Evolutionary conservation across 1,140 invertebrate species (phyloP).

Genomic region (Rhizoglyphus robini): DNA sequence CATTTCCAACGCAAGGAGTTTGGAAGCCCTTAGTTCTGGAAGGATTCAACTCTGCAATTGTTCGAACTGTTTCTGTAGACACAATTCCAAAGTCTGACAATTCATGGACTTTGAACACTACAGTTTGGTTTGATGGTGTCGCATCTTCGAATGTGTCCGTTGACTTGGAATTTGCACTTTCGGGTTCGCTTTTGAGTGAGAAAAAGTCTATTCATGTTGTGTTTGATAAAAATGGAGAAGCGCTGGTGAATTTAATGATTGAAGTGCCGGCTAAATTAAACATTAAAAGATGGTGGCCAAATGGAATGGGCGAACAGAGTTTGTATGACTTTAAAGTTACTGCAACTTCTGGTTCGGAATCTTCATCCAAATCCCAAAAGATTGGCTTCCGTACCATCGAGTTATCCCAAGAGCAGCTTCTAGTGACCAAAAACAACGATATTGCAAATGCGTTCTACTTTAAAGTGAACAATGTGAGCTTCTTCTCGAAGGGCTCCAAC

Average conservation of each 20-base stretch:
- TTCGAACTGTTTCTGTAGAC: constrained; percentile 36
- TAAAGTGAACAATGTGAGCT: constrained; percentile 63
- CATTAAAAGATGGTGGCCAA: constrained; percentile 18
- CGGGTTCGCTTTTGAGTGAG: not conserved
- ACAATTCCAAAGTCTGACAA: not conserved
- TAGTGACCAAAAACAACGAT: constrained; percentile 21
- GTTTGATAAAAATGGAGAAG: not conserved
- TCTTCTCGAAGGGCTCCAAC: constrained; percentile 95
- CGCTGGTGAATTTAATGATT: not conserved
- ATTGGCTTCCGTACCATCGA: constrained; percentile 79
- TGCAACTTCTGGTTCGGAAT: constrained; percentile 24
- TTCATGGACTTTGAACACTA: constrained; percentile 5
- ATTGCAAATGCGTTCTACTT: constrained; percentile 82
- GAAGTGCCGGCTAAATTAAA: not conserved
- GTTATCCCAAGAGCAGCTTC: constrained; percentile 35
- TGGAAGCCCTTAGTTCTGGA: constrained; percentile 50
- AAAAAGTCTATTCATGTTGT: not conserved
- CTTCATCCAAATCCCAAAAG: constrained; percentile 33
- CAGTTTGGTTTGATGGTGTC: not conserved
- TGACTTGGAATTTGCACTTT: not conserved
- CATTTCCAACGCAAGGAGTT: constrained; percentile 80
- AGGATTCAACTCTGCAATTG: constrained; percentile 35
- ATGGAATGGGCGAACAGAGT: constrained; percentile 12
- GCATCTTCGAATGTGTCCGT: no score
- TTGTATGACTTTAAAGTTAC: constrained; percentile 21